phyloP scores from a whole-genome alignment of 2,113 vertebrate genomes.

The Candoia aspera region DNA sequence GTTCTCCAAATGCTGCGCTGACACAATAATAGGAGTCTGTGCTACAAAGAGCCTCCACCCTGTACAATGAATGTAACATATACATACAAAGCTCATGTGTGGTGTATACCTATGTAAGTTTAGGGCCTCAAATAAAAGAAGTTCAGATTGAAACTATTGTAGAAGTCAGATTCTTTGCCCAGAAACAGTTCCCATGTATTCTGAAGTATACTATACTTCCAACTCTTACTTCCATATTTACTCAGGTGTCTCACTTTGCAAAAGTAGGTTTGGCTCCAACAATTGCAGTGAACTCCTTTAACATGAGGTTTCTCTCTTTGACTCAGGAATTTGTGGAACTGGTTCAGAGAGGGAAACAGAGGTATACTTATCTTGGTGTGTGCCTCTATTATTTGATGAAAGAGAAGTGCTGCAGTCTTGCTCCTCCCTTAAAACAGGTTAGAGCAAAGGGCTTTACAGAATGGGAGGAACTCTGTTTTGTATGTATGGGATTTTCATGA shows the following conservation, averaged over 20 bases:
- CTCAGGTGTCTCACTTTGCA: not conserved
- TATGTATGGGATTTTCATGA: not conserved
- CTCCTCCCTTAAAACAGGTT: not conserved
- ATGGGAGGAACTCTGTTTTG: not conserved
- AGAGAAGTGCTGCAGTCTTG: not conserved
- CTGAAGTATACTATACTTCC: not conserved
- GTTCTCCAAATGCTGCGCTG: not conserved
- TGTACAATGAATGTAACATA: not conserved
- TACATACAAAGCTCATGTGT: not conserved
- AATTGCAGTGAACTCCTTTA: not conserved
- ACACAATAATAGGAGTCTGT: not conserved
- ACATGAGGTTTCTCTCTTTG: not conserved
- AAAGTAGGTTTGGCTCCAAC: not conserved
- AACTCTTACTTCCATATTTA: not conserved
- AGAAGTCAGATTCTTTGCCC: not conserved
- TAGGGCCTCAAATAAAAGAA: not conserved
- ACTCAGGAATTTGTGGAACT: not conserved
- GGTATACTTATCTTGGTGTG: not conserved
- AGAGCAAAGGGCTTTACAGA: not conserved
- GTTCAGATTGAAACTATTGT: not conserved
- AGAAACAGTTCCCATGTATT: not conserved
- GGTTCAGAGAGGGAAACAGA: not conserved
- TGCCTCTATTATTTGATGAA: not conserved
- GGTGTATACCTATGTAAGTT: not conserved
- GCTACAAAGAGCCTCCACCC: not conserved